phyloP scores from a whole-genome alignment of 2,113 vertebrate species.

The Mesembrinibis cayennensis region DNA sequence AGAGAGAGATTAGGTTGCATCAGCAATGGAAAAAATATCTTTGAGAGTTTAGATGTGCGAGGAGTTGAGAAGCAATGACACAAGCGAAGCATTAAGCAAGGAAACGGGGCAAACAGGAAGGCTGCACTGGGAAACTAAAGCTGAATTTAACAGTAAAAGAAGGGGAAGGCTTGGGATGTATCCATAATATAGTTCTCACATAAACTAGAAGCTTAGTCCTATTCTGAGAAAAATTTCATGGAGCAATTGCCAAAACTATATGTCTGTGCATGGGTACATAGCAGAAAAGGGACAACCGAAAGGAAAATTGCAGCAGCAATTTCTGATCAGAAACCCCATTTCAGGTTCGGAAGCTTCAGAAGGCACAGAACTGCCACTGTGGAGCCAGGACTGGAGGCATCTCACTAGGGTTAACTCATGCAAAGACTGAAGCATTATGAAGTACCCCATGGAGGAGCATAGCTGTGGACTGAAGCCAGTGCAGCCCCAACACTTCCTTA shows the following conservation, averaged over 20 bases:
- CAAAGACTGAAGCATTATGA: background rate
- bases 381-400: background rate
- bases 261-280: background rate
- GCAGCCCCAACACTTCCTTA: background rate
- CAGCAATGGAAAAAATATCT: slow-evolving; percentile 2
- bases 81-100: background rate
- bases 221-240: background rate
- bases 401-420: background rate
- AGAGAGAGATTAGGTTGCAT: background rate
- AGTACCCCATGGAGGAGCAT: background rate
- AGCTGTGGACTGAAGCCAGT: background rate
- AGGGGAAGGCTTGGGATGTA: background rate
- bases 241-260: background rate
- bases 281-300: background rate
- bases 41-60: background rate
- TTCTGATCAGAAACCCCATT: background rate
- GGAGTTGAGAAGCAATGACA: background rate
- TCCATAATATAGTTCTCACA: background rate
- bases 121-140: background rate
- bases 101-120: background rate
- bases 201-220: background rate
- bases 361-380: background rate
- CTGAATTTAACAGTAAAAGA: background rate
- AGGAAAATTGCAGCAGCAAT: background rate
- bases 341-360: background rate